Base-by-base conservation (phyloP, 2,888 invertebrate species). In the Baronia brevicornis region DNA sequence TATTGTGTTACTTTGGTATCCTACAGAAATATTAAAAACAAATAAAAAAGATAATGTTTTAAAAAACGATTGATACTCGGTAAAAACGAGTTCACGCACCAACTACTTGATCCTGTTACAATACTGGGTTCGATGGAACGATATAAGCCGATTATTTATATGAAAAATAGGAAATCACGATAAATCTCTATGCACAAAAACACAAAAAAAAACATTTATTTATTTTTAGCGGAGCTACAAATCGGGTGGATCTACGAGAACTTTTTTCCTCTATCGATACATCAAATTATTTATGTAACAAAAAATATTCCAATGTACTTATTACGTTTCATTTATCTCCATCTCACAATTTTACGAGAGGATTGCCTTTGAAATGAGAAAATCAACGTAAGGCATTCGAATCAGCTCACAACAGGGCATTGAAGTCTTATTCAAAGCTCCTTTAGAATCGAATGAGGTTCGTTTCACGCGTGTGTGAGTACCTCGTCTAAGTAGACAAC, bases 121-220 rank as follows among this genome's bases (percentile, higher is more conserved):
- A 63, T 60, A 58, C 62, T 60, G 60, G 64, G 63, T 60, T 67
- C 71, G 66, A 74, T 77, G 73, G 71, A 54, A 63, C 74, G 69
- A 57, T 60, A 64, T 74, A 75, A 78, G 68, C 74, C 65, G 72
- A 73, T 77, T 70, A 74, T 73, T 74, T 72, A 60, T 52, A 57
- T 63, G 63, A 70, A 68, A 68, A 66, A 39, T 35, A 31, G 34
- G 22, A 21, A 27, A 32, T 32, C 31, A 25, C 23, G 21, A 26
- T 38, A 33, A 23, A 32, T 28, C 21, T 28, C 28, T 6, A 18
- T 19, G 32, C 14, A 28, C 14, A 28, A 24, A 36, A 28, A 28
- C 20, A 28, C 13, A 26, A 11, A 22, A 23, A 5, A 11, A 20
- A 27, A 5, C 8, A 18, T 12, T 15, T 23, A 18, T 28, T 33